Evolutionary conservation across 2,888 invertebrate species (phyloP).

Genomic region (Metopia argyrocephala): DNA sequence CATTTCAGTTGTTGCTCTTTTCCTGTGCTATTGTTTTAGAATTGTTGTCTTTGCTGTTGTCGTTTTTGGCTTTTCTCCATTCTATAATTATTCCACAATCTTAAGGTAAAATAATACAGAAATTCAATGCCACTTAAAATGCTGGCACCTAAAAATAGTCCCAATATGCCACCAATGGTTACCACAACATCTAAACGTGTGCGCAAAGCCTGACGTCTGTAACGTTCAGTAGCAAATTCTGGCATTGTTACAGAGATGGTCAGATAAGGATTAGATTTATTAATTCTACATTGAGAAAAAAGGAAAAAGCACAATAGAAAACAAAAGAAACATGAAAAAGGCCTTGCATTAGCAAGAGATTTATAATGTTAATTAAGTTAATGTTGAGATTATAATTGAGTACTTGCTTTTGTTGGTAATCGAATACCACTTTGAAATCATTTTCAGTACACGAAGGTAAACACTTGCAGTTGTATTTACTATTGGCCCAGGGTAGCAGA

Average conservation of each 20-base stretch:
- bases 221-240: slow-evolving; percentile 77
- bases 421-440: slow-evolving; percentile 80
- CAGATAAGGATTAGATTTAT: slow-evolving; percentile 56
- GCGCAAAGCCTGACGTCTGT: slow-evolving; percentile 79
- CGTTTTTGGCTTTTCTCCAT: slow-evolving; percentile 47
- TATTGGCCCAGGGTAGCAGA: slow-evolving; percentile 73
- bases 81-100: slow-evolving; percentile 68
- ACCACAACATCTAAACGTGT: slow-evolving; percentile 79
- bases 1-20: slow-evolving; percentile 39
- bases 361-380: slow-evolving; percentile 7
- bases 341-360: slow-evolving; percentile 13
- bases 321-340: slow-evolving; percentile 4
- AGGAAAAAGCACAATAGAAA: neutral
- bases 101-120: slow-evolving; percentile 80
- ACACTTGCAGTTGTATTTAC: slow-evolving; percentile 80
- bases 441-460: slow-evolving; percentile 85
- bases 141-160: slow-evolving; percentile 82
- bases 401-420: slow-evolving; percentile 65
- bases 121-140: slow-evolving; percentile 82
- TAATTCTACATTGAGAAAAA: slow-evolving; percentile 41
- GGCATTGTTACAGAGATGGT: slow-evolving; percentile 69
- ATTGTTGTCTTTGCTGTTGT: neutral
- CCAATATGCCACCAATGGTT: slow-evolving; percentile 81
- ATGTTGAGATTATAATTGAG: neutral
- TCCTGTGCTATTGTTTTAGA: neutral